These are phyloP conservation scores for Lamellibrachia columna DNA, from an alignment of 2,888 invertebrate species.

Conservation along the genomic window DNA sequence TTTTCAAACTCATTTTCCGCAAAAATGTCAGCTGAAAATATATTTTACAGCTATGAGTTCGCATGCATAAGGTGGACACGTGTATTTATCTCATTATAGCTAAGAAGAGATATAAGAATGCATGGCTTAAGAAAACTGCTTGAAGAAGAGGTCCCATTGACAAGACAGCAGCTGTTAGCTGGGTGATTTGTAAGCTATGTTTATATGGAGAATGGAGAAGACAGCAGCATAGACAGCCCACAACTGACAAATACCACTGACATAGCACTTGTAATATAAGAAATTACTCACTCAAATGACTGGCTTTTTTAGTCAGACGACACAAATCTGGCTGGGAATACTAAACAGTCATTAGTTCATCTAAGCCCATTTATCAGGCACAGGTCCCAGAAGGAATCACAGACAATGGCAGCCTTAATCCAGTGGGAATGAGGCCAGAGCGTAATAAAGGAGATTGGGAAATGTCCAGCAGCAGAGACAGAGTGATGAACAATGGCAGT, in stretches of 20 bases:
- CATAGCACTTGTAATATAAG: not conserved
- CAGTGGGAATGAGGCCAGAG: not conserved
- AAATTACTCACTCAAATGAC: not conserved
- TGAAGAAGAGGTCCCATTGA: not conserved
- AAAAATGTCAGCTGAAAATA: too few species aligned
- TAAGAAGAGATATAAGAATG: not conserved
- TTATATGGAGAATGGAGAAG: not conserved
- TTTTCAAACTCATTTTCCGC: too few species aligned
- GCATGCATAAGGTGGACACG: too few species aligned
- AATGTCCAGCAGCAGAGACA: not conserved
- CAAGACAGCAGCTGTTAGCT: not conserved
- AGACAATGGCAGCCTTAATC: not conserved
- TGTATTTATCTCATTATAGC: not conserved
- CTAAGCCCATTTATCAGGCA: not conserved
- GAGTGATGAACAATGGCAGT: not conserved
- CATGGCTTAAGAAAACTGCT: not conserved
- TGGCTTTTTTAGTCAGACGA: not conserved
- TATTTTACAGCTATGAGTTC: too few species aligned
- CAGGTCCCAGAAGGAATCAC: not conserved
- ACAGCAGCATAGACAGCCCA: not conserved
- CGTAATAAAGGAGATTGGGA: constrained; percentile 16
- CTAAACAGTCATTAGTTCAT: not conserved
- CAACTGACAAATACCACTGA: not conserved
- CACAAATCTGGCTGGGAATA: not conserved
- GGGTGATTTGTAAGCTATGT: not conserved